phyloP scores from a whole-genome alignment of 2,888 invertebrate genomes.

The Volucella inanis region DNA sequence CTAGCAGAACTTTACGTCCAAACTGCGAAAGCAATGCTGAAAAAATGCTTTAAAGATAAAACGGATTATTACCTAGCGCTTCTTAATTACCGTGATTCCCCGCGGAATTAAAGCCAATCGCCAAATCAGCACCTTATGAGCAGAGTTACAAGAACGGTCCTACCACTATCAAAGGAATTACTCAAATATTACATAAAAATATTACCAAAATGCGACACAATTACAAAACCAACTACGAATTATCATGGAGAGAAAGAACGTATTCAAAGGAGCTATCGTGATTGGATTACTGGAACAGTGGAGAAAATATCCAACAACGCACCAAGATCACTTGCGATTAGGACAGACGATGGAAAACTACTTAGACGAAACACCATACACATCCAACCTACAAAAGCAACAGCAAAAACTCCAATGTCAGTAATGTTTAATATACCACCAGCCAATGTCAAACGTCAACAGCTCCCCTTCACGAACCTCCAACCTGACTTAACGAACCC shows the following conservation, averaged over 20 bases:
- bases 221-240: conserved; percentile 55
- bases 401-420: no score
- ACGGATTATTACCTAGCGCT: conserved; percentile 53
- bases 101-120: conserved; percentile 55
- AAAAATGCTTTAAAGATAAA: conserved; percentile 64
- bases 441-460: background rate
- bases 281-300: conserved; percentile 47
- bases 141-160: conserved; percentile 65
- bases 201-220: conserved; percentile 57
- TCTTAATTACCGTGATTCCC: no score
- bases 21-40: conserved; percentile 63
- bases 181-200: conserved; percentile 52
- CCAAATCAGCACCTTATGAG: conserved; percentile 65
- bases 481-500: background rate
- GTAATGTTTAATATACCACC: conserved; percentile 27
- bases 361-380: no score
- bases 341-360: no score
- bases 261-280: no score
- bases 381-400: no score
- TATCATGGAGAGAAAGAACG: conserved; percentile 55
- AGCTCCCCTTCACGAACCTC: background rate
- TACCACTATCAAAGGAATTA: conserved; percentile 45
- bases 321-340: no score
- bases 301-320: conserved; percentile 33
- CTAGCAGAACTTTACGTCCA: conserved; percentile 68